These are phyloP conservation scores for Cataglyphis albicans DNA, from an alignment of 2,888 invertebrate species.

Conservation along the genomic window DNA sequence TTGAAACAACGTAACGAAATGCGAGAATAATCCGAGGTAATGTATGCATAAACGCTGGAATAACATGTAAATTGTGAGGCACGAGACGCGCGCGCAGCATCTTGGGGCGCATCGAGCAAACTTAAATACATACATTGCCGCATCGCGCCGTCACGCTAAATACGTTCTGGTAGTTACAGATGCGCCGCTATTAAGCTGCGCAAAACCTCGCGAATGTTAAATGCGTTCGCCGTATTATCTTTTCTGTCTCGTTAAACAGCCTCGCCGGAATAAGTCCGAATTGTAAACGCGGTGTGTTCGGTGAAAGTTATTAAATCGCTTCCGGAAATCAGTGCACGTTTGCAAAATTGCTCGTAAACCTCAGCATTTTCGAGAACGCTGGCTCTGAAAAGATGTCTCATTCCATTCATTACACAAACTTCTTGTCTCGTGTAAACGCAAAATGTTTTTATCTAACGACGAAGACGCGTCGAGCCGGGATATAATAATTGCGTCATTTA, in stretches of 20 bases:
- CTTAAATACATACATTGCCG: constrained; percentile 43
- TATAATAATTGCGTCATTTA: background rate
- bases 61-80: constrained; percentile 51
- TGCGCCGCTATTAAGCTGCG: constrained; percentile 33
- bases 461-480: background rate
- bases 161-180: constrained; percentile 24
- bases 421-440: background rate
- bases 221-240: constrained; percentile 41
- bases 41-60: constrained; percentile 48
- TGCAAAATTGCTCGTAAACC: background rate
- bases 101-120: constrained; percentile 41
- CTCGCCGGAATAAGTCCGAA: constrained; percentile 36
- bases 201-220: constrained; percentile 43
- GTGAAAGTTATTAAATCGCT: constrained; percentile 28
- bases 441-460: background rate
- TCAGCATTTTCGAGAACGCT: background rate
- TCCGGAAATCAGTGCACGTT: constrained; percentile 10
- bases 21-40: constrained; percentile 46
- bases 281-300: constrained; percentile 17
- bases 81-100: constrained; percentile 25
- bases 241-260: constrained; percentile 11
- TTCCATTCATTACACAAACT: background rate
- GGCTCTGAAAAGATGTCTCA: background rate
- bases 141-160: constrained; percentile 20
- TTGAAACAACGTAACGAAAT: constrained; percentile 39